Evolutionary conservation across 2,888 invertebrate species (phyloP).

Genomic region (Theodoxus fluviatilis): DNA sequence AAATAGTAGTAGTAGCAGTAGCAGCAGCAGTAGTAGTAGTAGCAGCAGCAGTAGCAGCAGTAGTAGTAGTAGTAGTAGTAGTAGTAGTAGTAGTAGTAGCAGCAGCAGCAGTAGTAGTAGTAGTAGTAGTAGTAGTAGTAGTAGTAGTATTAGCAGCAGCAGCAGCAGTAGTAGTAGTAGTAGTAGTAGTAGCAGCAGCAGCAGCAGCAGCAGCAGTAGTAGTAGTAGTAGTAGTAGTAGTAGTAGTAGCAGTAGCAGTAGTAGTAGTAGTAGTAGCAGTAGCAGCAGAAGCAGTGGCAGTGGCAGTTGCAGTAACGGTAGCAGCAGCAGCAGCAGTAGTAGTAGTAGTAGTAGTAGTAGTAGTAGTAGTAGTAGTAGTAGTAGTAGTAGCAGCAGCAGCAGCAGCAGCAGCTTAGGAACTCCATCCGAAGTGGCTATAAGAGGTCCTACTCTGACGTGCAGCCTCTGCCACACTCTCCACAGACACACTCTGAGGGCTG

Average conservation of each 20-base stretch:
- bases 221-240: conserved; percentile 18
- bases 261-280: conserved; percentile 18
- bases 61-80: too few relatives aligned
- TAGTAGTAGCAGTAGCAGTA: conserved; percentile 16
- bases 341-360: conserved; percentile 19
- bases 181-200: conserved; percentile 12
- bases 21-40: too few relatives aligned
- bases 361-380: conserved; percentile 19
- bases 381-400: conserved; percentile 14
- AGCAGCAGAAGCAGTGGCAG: conserved; percentile 6
- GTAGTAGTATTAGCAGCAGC: too few relatives aligned
- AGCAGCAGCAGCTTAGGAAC: conserved; percentile 3
- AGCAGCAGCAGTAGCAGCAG: too few relatives aligned
- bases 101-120: too few relatives aligned
- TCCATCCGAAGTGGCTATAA: too few relatives aligned
- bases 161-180: not conserved
- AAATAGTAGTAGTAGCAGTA: too few relatives aligned
- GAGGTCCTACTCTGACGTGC: too few relatives aligned
- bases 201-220: conserved; percentile 10
- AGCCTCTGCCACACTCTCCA: too few relatives aligned
- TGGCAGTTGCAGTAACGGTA: conserved; percentile 3
- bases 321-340: conserved; percentile 7
- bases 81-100: too few relatives aligned
- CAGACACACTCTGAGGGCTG: too few relatives aligned
- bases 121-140: too few relatives aligned